Evolutionary conservation across 2,113 vertebrate genomes (phyloP), one percentile per base, ranked within the genome.

Genomic region (Pantherophis guttatus): DNA sequence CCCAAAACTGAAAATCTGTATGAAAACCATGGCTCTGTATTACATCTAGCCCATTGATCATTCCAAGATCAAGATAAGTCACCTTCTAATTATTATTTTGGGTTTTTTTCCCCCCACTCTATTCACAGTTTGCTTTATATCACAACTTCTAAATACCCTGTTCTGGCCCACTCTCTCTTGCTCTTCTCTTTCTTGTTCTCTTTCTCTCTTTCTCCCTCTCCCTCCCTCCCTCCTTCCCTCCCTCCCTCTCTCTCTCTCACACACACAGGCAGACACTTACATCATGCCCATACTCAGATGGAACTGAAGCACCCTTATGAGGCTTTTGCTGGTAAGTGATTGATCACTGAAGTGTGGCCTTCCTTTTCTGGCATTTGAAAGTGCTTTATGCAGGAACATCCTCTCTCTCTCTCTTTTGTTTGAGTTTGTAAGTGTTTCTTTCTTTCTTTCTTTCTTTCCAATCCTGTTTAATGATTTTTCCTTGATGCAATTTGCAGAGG

Each of bases 371-470:
- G 75, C 88, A 55, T 50, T 75, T 62, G 50, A 59, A 90, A 57
- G 81, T 19, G 3, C 62, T 94, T 94, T 86, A 21, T 95, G 87
- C 15, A 65, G 91, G 92, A 96, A 96, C 93, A 95, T 94, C 3
- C 75, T 90, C 26, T 93, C 92, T 53, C 58, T n/a, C 65, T 17
- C 94, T 94, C 95, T 95, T 96, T 97, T 96, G 93, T 97, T 94
- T 70, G 57, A 96, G 96, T 95, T 94, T 92, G 29, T 94, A 96
- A 97, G 62, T 94, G 92, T 95, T 48, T 48, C 44, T 44, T 48
- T 48, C 44, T 48, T 86, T 88, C 92, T 97, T 96, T 88, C 90
- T 97, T 95, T 92, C 94, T 96, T 97, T 96, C 96, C 95, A 96
- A 97, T 97, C 96, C 96, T 93, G 55, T 89, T 91, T 91, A 94